Evolutionary conservation across 2,113 vertebrate genomes (phyloP).

Genomic region (Lonchura striata): DNA sequence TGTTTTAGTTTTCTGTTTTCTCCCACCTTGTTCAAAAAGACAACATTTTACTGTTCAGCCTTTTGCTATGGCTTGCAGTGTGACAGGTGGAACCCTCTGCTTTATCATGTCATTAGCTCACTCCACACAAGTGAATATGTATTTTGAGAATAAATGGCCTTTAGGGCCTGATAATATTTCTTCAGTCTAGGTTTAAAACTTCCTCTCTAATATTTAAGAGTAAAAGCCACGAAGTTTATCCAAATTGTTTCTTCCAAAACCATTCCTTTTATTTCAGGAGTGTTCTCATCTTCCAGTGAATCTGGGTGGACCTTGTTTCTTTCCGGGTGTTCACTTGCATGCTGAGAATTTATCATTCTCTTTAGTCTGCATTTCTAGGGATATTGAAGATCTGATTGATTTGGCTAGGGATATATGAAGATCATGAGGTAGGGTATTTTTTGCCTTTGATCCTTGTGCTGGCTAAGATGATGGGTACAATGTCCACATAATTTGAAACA

Average conservation of each 20-base stretch:
- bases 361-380: not conserved
- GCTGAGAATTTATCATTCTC: not conserved
- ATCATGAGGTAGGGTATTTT: not conserved
- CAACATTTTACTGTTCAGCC: not conserved
- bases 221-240: not conserved
- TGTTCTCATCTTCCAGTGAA: not conserved
- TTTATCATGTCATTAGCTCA: accelerated
- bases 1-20: not conserved
- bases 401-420: not conserved
- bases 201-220: not conserved
- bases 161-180: not conserved
- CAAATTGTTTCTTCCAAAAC: not conserved
- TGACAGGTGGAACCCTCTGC: not conserved
- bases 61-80: not conserved
- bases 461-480: not conserved
- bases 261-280: not conserved
- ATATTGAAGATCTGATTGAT: not conserved
- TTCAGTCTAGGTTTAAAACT: not conserved
- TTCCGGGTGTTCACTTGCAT: not conserved
- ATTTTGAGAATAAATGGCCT: not conserved
- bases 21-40: not conserved
- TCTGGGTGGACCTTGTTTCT: not conserved
- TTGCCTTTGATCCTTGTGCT: not conserved
- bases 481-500: not conserved
- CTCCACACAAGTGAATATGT: not conserved